Evolutionary conservation across 2,113 vertebrate species (phyloP).

Genomic region (Pavo muticus): DNA sequence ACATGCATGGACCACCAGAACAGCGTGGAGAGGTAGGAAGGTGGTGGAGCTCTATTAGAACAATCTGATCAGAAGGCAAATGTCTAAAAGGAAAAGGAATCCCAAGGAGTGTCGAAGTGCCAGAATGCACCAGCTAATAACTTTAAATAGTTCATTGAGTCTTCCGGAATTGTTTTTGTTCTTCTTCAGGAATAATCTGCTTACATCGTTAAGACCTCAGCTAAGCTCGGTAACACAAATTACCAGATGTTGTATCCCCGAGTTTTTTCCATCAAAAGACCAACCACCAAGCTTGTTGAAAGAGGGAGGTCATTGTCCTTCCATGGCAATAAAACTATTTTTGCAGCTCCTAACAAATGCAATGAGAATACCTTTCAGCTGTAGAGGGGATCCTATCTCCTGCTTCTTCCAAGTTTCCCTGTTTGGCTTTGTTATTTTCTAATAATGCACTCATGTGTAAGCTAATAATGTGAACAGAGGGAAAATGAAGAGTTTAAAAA

Average conservation of each 20-base stretch:
- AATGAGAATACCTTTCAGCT: constrained; percentile 84
- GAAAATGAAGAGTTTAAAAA: constrained; percentile 85
- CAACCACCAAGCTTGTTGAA: constrained; percentile 87
- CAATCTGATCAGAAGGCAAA: constrained; percentile 80
- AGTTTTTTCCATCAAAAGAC: constrained; percentile 86
- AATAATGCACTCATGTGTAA: constrained; percentile 90
- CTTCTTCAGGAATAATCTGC: constrained; percentile 93
- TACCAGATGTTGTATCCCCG: constrained; percentile 94
- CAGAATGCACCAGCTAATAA: constrained; percentile 82
- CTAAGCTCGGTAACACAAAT: constrained; percentile 96
- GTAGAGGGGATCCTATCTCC: constrained; percentile 83
- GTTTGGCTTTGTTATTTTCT: constrained; percentile 86
- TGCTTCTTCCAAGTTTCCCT: constrained; percentile 78
- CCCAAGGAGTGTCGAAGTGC: constrained; percentile 77
- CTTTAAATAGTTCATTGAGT: constrained; percentile 88
- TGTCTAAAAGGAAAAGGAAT: constrained; percentile 77
- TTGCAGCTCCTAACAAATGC: constrained; percentile 91
- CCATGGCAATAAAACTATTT: constrained; percentile 90
- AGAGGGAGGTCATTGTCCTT: constrained; percentile 85
- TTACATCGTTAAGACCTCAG: constrained; percentile 94
- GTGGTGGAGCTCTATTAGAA: constrained; percentile 70
- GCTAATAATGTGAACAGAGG: constrained; percentile 91
- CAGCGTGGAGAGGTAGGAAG: constrained; percentile 68
- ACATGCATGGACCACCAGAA: constrained; percentile 80
- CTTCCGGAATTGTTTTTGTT: constrained; percentile 86